A percentile compares a stretch with the other conserved stretches of the same genome.
phyloP scores from a whole-genome alignment of 2,113 vertebrate genomes.

The Boulengerochromis microlepis region DNA sequence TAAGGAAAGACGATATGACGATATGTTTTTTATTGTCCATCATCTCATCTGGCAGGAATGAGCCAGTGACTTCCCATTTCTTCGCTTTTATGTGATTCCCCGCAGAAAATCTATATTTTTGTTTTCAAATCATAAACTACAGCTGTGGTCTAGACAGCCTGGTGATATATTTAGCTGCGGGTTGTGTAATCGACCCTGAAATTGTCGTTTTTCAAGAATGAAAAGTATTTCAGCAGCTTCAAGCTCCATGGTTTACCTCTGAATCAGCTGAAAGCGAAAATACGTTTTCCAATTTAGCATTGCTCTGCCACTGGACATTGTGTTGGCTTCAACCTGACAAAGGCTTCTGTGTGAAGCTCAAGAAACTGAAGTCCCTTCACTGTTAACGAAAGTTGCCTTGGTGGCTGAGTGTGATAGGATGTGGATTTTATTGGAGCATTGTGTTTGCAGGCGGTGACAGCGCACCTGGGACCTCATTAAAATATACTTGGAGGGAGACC shows the following conservation, averaged over 20 bases:
- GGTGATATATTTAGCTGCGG: background rate
- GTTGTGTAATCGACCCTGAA: background rate
- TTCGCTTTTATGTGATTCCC: background rate
- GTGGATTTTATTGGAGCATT: background rate
- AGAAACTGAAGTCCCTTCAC: background rate
- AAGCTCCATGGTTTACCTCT: background rate
- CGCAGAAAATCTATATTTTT: background rate
- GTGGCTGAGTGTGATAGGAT: background rate
- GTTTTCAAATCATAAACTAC: background rate
- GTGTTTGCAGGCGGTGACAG: slow-evolving; percentile 12
- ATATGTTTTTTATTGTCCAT: background rate
- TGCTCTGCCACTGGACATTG: background rate
- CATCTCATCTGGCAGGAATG: background rate
- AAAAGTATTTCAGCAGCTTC: background rate
- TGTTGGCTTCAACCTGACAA: background rate
- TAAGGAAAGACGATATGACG: background rate
- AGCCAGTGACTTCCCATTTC: background rate
- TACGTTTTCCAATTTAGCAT: background rate
- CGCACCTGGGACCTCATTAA: slow-evolving; percentile 16
- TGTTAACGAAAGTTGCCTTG: background rate
- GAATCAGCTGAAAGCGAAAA: background rate
- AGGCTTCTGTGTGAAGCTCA: background rate
- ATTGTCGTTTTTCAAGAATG: background rate
- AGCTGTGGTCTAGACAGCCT: background rate
- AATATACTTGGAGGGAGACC: background rate